A percentile compares a stretch with the other conserved stretches of the same genome.
These are phyloP conservation scores for Trachythela sp. DNA, from an alignment of 64 coral and sea anemone genomes.

Conservation along the genomic window DNA sequence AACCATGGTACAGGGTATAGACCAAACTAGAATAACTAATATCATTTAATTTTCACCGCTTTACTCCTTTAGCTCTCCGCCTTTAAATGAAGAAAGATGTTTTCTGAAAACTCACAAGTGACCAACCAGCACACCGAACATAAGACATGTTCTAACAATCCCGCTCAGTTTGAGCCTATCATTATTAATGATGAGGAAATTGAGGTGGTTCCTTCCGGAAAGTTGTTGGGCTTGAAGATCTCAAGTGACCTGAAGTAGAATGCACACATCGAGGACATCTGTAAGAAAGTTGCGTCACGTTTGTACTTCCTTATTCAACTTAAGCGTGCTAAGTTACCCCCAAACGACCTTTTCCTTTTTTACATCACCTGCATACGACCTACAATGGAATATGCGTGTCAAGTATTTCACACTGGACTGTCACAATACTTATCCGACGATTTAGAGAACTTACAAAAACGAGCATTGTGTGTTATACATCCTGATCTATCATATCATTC, in stretches of 20 bases:
- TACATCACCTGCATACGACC: constrained; percentile 39
- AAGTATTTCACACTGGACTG: no score
- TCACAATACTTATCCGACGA: no score
- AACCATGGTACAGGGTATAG: no score
- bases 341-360: constrained; percentile 39
- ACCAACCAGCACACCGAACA: no score
- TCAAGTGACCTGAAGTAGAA: constrained; percentile 44
- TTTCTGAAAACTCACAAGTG: no score
- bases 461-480: constrained; percentile 46
- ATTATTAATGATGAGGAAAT: constrained; percentile 56
- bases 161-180: constrained; percentile 25
- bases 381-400: no score
- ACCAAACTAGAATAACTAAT: no score
- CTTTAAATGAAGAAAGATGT: no score
- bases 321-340: constrained; percentile 38
- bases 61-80: no score
- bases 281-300: constrained; percentile 38
- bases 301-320: constrained; percentile 48
- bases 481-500: constrained; percentile 28
- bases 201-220: constrained; percentile 51
- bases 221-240: constrained; percentile 56
- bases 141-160: no score
- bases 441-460: constrained; percentile 28
- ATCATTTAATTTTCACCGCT: no score
- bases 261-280: constrained; percentile 11